Conservation (phyloP, 2,888 invertebrate species). For the Pyrrhosoma nymphula region DNA sequence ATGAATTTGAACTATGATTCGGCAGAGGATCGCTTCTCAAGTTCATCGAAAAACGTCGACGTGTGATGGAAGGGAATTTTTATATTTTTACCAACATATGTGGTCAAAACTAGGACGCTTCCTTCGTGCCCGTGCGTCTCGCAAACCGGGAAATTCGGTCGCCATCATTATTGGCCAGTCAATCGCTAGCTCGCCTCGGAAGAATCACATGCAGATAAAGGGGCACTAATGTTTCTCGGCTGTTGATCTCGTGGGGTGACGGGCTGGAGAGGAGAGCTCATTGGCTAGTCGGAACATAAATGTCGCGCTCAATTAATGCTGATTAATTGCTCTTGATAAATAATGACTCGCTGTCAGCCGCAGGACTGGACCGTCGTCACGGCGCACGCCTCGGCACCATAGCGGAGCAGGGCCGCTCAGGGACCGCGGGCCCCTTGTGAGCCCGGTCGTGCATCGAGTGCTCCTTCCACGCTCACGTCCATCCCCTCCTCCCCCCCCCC, state of each 20-base stretch:
- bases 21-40: too few species aligned
- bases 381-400: not conserved
- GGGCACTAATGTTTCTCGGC: not conserved
- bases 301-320: not conserved
- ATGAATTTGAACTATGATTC: too few species aligned
- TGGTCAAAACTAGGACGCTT: too few species aligned
- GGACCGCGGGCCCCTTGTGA: not conserved
- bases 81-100: too few species aligned
- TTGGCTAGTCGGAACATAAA: not conserved
- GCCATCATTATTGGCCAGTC: too few species aligned
- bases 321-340: conserved; percentile 23
- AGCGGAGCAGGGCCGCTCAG: not conserved
- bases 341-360: not conserved
- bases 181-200: not conserved
- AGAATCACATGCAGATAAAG: not conserved
- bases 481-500: not conserved
- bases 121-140: too few species aligned
- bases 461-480: not conserved
- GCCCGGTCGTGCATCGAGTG: not conserved
- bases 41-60: too few species aligned
- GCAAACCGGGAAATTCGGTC: too few species aligned
- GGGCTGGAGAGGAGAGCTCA: not conserved
- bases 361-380: not conserved
- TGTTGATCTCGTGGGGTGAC: not conserved
- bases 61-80: too few species aligned